Evolutionary conservation across 2,797 vertebrate species (phyloP), one percentile per base, ranked within the genome.

Genomic region (Meda fulgida): DNA sequence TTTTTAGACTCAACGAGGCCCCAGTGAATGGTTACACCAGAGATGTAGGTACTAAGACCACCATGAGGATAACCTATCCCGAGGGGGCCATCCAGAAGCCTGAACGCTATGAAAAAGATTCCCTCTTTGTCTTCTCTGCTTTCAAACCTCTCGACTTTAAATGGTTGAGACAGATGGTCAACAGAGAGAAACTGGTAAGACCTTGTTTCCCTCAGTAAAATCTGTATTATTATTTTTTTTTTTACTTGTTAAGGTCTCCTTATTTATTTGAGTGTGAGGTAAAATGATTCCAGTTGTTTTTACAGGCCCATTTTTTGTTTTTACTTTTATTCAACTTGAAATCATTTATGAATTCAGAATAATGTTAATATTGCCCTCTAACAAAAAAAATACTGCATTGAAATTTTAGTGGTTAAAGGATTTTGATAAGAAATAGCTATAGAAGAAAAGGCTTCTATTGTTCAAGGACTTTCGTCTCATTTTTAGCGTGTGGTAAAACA

Each of bases 111-210:
- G 98, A 99, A 88, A 97, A 96, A 36, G 95, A 98, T 89, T 99
- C 98, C 0, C 95, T 99, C 83, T 99, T 99, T 91, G 98, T 99
- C 86, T 96, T 99, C 85, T 97, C 97, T 0, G 98, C 97, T 88
- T 99, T 99, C 93, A 99, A 99, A 93, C 97, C 97, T 86, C 96
- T 97, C 81, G 98, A 99, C 93, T 99, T 99, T 93, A 99, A 97
- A 93, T 99, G 98, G 98, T 93, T 99, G 89, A 96, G 95, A 92
- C 97, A 99, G 87, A 98, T 99, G 94, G 97, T 98, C 94, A 97
- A 95, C 94, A 97, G 96, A 91, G 97, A 99, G 92, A 98, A 96
- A 94, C 94, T 97, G 98, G 98, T 99, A 94, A 97, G 97, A 78
- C 51, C 18, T 63, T 83, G 75, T 67, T 83, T 66, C 38, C 73